Conservation (phyloP, 2,113 vertebrate species). For the Formicarius rufipectus region DNA sequence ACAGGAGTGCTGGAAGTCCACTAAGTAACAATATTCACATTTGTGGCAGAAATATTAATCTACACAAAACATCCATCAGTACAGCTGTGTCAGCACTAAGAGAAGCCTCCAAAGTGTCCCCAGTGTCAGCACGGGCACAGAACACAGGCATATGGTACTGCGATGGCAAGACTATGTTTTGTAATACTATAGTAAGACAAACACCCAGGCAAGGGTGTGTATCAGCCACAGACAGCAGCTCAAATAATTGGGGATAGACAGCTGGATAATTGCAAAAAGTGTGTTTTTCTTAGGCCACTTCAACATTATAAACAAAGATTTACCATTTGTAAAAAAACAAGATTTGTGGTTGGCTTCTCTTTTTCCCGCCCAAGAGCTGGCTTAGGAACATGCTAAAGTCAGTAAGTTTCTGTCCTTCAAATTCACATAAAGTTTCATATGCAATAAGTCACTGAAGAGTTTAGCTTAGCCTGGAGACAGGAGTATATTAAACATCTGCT, state of each 20-base stretch:
- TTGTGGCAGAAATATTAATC: background rate
- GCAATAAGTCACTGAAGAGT: background rate
- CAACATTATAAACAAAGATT: background rate
- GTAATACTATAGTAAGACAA: background rate
- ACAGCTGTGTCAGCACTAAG: background rate
- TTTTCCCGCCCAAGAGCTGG: background rate
- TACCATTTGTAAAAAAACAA: background rate
- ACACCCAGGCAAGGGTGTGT: background rate
- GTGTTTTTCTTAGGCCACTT: background rate
- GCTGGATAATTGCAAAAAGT: background rate
- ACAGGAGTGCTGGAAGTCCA: background rate
- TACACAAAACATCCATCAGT: background rate
- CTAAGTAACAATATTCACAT: background rate
- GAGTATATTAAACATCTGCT: background rate
- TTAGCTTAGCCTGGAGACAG: background rate
- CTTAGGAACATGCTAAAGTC: background rate
- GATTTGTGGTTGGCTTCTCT: background rate
- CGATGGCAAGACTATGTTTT: background rate
- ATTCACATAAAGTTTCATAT: background rate
- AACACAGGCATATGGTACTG: background rate
- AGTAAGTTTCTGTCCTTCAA: background rate
- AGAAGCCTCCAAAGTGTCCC: background rate
- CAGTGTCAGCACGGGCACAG: rapidly evolving
- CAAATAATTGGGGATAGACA: background rate
- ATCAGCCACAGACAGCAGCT: background rate